Base-by-base conservation (phyloP, 2,113 vertebrate genomes). In the Pyxicephalus adspersus region DNA sequence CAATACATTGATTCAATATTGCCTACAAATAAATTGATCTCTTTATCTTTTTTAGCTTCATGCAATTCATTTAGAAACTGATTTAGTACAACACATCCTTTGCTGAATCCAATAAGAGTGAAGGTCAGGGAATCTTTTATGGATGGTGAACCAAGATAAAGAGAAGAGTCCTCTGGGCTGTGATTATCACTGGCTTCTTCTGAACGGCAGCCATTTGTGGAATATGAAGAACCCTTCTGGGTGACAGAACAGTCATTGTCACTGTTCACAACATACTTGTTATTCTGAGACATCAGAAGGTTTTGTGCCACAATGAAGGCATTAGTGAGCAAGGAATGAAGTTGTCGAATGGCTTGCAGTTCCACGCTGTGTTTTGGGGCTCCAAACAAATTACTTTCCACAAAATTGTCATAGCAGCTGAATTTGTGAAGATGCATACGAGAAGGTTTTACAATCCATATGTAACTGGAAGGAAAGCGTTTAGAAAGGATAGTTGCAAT, bases 401-500 rank as follows among this genome's bases (percentile, higher is more conserved):
- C 96, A 77, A 99, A 99, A 89, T 99, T 96, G 84, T 94, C 91
- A 4, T 98, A 99, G 90, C 96, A 95, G 92, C 95, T 98, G 92
- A 98, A 99, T 89, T 98, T 99, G 90, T 98, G 96, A 81, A 99
- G 91, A 82, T 99, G 95, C 95, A 98, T 97, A 77, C 89, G 92
- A 19, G 97, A 98, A 28, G 96, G 96, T 57, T 95, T 91, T 76
- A 99, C 87, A 83, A 99, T 91, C 98, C 98, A 99, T 20, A 99
- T 86, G 2, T 96, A 91, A 54, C 91, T 92, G 58, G 84, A 85
- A 0, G 96, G 96, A 84, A 99, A 99, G 2, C 95, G 94, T 0
- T 31, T 87, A 6, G 93, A 92, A 77, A 99, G 90, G n/a, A 89
- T 86, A 81, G 91, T 81, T 18, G 94, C 95, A 25, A 96, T 86